Evolutionary conservation across 2,797 vertebrate genomes (phyloP).

Genomic region (Buceros bicornis): DNA sequence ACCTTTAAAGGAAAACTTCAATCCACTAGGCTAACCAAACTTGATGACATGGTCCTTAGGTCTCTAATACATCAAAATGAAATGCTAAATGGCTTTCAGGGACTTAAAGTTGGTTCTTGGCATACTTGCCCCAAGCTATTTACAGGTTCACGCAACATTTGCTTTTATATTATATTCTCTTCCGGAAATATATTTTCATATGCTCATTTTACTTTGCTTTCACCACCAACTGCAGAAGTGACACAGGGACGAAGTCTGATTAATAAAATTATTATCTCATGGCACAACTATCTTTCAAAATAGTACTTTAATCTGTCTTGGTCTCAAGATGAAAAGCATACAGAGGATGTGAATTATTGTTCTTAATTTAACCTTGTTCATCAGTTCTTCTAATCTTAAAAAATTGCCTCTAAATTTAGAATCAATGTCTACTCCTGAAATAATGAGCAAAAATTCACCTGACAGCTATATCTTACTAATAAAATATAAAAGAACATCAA

Average conservation of each 20-base stretch:
- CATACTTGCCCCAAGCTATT: not conserved
- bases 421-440: not conserved
- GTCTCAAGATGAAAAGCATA: slow-evolving; percentile 12
- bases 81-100: not conserved
- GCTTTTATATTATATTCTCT: not conserved
- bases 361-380: slow-evolving; percentile 36
- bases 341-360: not conserved
- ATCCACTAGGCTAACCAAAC: not conserved
- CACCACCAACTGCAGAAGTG: not conserved
- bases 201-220: not conserved
- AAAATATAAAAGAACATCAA: slow-evolving; percentile 38
- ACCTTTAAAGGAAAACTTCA: not conserved
- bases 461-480: slow-evolving; percentile 32
- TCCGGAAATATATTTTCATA: not conserved
- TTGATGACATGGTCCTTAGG: not conserved
- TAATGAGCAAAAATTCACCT: slow-evolving; percentile 33
- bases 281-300: not conserved
- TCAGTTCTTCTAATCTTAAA: not conserved
- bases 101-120: not conserved
- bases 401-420: slow-evolving; percentile 41
- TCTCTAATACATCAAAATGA: not conserved
- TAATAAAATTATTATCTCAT: slow-evolving; percentile 5
- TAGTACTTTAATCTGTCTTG: not conserved
- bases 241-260: not conserved
- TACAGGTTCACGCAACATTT: not conserved